Evolutionary conservation across 2,797 vertebrate genomes (phyloP), one percentile per base, ranked within the genome.

Genomic region (Arctocebus calabarensis): DNA sequence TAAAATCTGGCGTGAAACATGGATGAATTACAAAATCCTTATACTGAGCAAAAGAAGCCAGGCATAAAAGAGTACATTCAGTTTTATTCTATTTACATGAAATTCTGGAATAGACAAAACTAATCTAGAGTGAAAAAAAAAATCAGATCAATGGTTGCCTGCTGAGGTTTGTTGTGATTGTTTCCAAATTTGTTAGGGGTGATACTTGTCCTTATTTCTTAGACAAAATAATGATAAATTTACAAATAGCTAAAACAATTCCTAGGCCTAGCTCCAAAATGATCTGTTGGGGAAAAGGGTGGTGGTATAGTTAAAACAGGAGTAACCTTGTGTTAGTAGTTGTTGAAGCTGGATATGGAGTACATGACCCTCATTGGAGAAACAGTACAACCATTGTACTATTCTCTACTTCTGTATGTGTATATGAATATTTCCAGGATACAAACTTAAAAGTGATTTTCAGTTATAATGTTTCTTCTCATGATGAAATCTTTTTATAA

Each of bases 1-100:
- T 84, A 73, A 88, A 55, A 81, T 96, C 52, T 88, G 71, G 11
- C 79, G 37, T 84, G 82, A 87, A 96, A 59, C 29, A 64, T 79
- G 68, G 78, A 40, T 68, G 62, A 88, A 82, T 34, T 94, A 23
- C 17, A 91, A 61, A 94, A 91, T 45, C 45, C 77, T 55, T 88
- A 70, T 55, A 68, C 62, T 91, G 74, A 86, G 48, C 62, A 75
- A 91, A 78, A 84, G 70, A 93, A 84, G 32, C 23, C 16, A 94
- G 74, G 29, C 40, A 74, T 62, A 70, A 90, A 91, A 90, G 13
- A 52, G 29, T 59, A 73, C 25, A 89, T 68, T 66, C 14, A 27
- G 37, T 40, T 29, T 64, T 11, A 78, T 77, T 95, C n/a, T 20
- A 82, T 66, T 89, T 86, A 43, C 64, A n/a, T 86, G 52, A 93